Percentiles rank a stretch among this genome's conserved stretches.
Conservation (phyloP, 2,888 invertebrate genomes). For the Amphipyra berbera region DNA sequence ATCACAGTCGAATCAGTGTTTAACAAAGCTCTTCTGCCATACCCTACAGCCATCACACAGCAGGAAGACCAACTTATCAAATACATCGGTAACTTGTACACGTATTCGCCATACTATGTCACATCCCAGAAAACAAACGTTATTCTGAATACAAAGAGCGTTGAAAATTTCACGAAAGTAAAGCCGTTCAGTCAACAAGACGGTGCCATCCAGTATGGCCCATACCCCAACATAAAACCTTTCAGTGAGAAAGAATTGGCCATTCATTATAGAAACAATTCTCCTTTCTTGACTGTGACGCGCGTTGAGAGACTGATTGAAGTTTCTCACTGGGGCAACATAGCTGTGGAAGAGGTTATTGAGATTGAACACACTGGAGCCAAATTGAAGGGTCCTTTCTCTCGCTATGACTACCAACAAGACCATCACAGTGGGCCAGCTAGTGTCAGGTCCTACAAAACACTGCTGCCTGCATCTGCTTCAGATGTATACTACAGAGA, state of each 20-base stretch:
- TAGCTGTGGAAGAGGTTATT: slow-evolving; percentile 98
- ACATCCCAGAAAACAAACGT: slow-evolving; percentile 95
- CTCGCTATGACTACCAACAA: slow-evolving; percentile 98
- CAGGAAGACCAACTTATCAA: slow-evolving; percentile 98
- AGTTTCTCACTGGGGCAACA: slow-evolving; percentile 99
- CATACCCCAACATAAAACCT: slow-evolving; percentile 93
- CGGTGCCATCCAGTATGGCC: slow-evolving; percentile 96
- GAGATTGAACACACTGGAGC: slow-evolving; percentile 98
- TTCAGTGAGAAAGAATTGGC: slow-evolving; percentile 91
- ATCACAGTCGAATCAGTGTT: slow-evolving; percentile 93
- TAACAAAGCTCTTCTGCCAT: slow-evolving; percentile 94
- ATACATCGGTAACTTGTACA: slow-evolving; percentile 95
- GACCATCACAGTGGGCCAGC: slow-evolving; percentile 96
- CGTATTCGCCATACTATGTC: slow-evolving; percentile 95
- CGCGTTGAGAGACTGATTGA: slow-evolving; percentile 96
- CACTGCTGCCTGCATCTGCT: slow-evolving; percentile 95
- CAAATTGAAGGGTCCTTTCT: slow-evolving; percentile 97
- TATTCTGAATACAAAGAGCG: slow-evolving; percentile 93
- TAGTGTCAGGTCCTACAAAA: slow-evolving; percentile 97
- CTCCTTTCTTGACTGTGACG: slow-evolving; percentile 98
- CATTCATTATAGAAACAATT: slow-evolving; percentile 98
- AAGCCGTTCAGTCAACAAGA: slow-evolving; percentile 95
- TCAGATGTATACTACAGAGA: slow-evolving; percentile 98
- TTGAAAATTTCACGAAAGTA: slow-evolving; percentile 95
- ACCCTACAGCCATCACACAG: slow-evolving; percentile 97